Evolutionary conservation across 92 coral and sea anemone genomes (phyloP), one percentile per base, ranked within the genome.

Genomic region (Metridium senile): DNA sequence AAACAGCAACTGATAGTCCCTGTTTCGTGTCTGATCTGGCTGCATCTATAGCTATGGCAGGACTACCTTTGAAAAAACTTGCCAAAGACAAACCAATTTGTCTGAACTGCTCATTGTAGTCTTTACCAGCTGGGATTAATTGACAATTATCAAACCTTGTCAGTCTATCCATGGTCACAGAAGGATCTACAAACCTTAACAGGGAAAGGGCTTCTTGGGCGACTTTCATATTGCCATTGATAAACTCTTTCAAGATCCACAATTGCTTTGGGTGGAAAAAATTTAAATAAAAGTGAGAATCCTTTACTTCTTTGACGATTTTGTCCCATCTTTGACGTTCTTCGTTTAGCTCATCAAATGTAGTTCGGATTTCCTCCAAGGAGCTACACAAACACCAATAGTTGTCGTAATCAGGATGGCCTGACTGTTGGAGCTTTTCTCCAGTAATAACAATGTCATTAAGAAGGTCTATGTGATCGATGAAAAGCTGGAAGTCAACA

Each of bases 141-240:
- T 76, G 82, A 20, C 11, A 33, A 11, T 33, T n/a, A 13, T 27
- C 78, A 39, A 83, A 81, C 1, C 33, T 29, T 52, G 59, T 63
- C 27, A 95, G 43, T 3, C 84, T 85, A 30, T 75, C 58, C 10
- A 33, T 66, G 34, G 28, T 68, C 22, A 83, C 28, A 20, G 78
- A 80, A 30, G 75, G 78, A 68, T 95, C 97, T 46, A 92, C 86
- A 74, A 83, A 89, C 18, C 97, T 89, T 30, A 95, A 75, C 28
- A 95, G 74, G 23, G 86, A 71, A 22, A 65, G 72, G 0, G 76
- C 91, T 31, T 76, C 91, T 26, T 80, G 75, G 34, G 22, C 17
- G 9, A 25, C 67, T 43, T 0, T 59, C 66, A 68, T 66, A 25
- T 72, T 59, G 61, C 82, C 77, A 20, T 68, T 72, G 62, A 90